phyloP scores from a whole-genome alignment of 92 coral and sea anemone species.

The Porites lobata region DNA sequence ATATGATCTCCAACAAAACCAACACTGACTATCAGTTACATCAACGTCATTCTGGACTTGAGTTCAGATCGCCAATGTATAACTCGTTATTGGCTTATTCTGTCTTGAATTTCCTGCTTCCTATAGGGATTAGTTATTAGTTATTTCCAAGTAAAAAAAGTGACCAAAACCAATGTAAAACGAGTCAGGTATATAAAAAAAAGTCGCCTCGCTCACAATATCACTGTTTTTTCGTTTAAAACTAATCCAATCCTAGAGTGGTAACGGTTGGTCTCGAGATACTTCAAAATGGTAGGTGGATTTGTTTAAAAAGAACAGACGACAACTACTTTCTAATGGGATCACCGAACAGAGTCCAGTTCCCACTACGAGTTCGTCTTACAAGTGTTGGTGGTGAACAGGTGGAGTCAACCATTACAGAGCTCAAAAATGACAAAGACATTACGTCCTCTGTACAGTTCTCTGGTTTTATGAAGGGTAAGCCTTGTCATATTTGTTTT shows the following conservation, averaged over 20 bases:
- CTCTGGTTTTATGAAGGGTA: conserved; percentile 77
- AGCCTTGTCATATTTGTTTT: background rate
- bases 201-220: background rate
- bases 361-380: conserved; percentile 81
- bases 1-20: too few species aligned
- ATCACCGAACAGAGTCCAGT: conserved; percentile 56
- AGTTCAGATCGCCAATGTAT: too few species aligned
- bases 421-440: conserved; percentile 65
- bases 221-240: background rate
- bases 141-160: too few species aligned
- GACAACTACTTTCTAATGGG: conserved; percentile 76
- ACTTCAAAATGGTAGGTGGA: conserved; percentile 65
- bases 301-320: conserved; percentile 67
- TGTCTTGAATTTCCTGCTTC: too few species aligned
- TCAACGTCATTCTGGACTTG: too few species aligned
- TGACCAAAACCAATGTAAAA: too few species aligned
- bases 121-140: too few species aligned
- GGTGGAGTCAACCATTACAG: conserved; percentile 65
- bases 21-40: too few species aligned
- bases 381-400: conserved; percentile 90
- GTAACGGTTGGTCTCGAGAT: conserved; percentile 84
- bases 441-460: conserved; percentile 77
- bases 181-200: too few species aligned
- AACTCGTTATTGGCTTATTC: too few species aligned
- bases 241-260: conserved; percentile 47